Percentiles rank a stretch among this genome's conserved stretches.
Conservation (phyloP, 2,797 vertebrate species). For the Knipowitschia caucasica region DNA sequence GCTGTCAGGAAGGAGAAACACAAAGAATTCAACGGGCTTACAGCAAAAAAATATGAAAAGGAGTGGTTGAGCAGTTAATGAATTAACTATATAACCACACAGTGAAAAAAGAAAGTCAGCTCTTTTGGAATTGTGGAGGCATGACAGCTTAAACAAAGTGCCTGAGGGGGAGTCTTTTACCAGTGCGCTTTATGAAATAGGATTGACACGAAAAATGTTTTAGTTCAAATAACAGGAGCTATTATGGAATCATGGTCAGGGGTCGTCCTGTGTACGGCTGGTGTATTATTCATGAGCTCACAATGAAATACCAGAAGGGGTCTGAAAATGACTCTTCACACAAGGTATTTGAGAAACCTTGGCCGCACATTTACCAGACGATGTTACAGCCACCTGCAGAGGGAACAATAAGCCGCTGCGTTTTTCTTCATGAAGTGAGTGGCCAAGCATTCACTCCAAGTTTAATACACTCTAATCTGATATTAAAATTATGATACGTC, state of each 20-base stretch:
- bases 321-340: conserved; percentile 59
- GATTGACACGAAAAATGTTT: conserved; percentile 94
- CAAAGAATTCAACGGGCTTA: conserved; percentile 81
- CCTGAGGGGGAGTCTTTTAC: conserved; percentile 84
- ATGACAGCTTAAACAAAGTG: conserved; percentile 95
- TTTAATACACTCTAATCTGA: conserved; percentile 71
- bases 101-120: conserved; percentile 77
- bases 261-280: conserved; percentile 75
- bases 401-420: conserved; percentile 46
- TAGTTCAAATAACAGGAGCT: conserved; percentile 93
- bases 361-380: conserved; percentile 48
- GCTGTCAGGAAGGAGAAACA: conserved; percentile 48
- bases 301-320: conserved; percentile 75
- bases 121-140: conserved; percentile 86
- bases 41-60: conserved; percentile 75
- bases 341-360: conserved; percentile 53
- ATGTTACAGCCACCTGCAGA: conserved; percentile 64
- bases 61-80: conserved; percentile 85
- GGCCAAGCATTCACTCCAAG: conserved; percentile 66
- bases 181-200: conserved; percentile 84
- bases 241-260: conserved; percentile 87
- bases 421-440: conserved; percentile 55
- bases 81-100: conserved; percentile 84
- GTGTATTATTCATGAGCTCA: conserved; percentile 94
- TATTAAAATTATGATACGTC: conserved; percentile 68